Evolutionary conservation across 1,140 invertebrate genomes (phyloP), one percentile per base, ranked within the genome.

Genomic region (Philopotamus ludificatus): DNA sequence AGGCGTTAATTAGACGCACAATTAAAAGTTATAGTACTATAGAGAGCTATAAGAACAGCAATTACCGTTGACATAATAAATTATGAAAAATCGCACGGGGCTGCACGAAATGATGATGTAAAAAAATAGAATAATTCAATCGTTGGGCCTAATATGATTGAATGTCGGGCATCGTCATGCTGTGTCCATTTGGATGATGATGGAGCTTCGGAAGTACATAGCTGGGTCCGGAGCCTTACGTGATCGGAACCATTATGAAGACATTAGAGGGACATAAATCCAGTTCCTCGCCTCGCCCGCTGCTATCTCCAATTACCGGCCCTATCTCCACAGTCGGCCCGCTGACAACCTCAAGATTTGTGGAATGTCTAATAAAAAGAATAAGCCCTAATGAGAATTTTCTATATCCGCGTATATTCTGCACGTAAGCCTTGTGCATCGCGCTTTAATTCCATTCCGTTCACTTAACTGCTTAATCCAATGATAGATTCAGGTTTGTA

Each of bases 221-320:
- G 28, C 4, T 34, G 28, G 44, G 44, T 47, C 44, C 7, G 8
- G 15, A 47, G 44, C 10, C 57, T 59, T 44, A 59, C 57, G 57
- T 59, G 57, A 45, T 59, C 57, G 41, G 57, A 59, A 44, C 26
- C 57, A 44, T 59, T 59, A 59, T 59, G 57, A 59, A 59, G 57
- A 59, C 57, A 59, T 59, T 59, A 59, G 41, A n/a, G 57, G 20
- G 28, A 59, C 57, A 59, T 59, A 59, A 59, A 59, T 59, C 41
- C n/a, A 9, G 28, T 41, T 18, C n/a, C 57, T 59, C 39, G 41
- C 34, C 53, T 57, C 53, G 53, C 21, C 28, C 4, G 41, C 20
- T 28, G 34, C 44, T 59, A 59, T 59, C 57, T 59, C 57, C 57
- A 59, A 59, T 59, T 59, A 59, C 57, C 23, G 57, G 26, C 39